Conservation (phyloP, 2,797 vertebrate genomes). For the Thunnus albacares region DNA sequence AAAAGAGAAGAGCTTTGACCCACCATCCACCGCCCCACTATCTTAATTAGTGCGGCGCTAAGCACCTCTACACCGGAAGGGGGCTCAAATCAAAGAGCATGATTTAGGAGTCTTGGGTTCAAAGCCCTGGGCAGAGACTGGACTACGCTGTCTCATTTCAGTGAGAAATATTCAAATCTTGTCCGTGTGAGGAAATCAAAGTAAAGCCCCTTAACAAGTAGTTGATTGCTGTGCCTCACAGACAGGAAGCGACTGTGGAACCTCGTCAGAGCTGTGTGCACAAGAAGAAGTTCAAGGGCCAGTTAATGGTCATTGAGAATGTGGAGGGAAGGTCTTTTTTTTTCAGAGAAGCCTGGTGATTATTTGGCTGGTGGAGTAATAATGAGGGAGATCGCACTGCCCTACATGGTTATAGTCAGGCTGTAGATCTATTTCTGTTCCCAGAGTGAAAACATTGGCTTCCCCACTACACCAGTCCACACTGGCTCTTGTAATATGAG, state of each 20-base stretch:
- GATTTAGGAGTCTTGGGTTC: constrained; percentile 86
- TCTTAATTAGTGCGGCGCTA: constrained; percentile 85
- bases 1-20: constrained; percentile 73
- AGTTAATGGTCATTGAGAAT: constrained; percentile 81
- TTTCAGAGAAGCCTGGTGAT: constrained; percentile 61
- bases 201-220: constrained; percentile 81
- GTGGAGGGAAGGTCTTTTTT: constrained; percentile 53
- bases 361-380: constrained; percentile 71
- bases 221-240: constrained; percentile 78
- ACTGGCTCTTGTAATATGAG: constrained; percentile 59
- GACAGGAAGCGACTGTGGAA: constrained; percentile 74
- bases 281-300: constrained; percentile 78
- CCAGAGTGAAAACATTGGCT: constrained; percentile 65
- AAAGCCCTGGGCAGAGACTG: constrained; percentile 85
- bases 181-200: constrained; percentile 85
- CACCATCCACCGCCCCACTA: constrained; percentile 69
- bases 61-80: constrained; percentile 84
- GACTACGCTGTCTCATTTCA: constrained; percentile 85
- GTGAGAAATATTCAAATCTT: constrained; percentile 87
- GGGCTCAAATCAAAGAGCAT: constrained; percentile 87
- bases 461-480: constrained; percentile 33
- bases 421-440: constrained; percentile 71
- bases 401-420: constrained; percentile 62
- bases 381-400: constrained; percentile 73
- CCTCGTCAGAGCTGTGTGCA: constrained; percentile 69